A percentile compares a stretch with the other conserved stretches of the same genome.
phyloP scores from a whole-genome alignment of 2,888 invertebrate species.

The Nezara viridula region DNA sequence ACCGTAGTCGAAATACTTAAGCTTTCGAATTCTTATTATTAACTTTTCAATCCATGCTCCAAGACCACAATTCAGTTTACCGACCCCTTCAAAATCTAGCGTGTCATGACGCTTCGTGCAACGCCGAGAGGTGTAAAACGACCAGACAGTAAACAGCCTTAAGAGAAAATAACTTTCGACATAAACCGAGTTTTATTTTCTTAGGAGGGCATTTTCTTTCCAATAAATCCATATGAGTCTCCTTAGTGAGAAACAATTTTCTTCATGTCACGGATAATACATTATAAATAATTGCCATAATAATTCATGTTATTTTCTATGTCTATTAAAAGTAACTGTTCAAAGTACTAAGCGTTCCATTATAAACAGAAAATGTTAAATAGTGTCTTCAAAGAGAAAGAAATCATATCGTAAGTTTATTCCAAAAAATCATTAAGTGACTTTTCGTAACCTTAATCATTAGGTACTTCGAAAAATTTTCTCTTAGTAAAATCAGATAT shows the following conservation, averaged over 20 bases:
- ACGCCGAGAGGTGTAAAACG: not conserved
- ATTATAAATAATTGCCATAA: not conserved
- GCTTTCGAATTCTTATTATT: no score
- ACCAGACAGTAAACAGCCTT: not conserved
- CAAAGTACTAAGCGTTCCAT: no score
- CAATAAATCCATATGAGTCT: not conserved
- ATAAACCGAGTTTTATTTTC: not conserved
- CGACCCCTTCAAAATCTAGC: not conserved
- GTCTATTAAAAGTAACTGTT: not conserved
- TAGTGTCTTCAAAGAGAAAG: no score
- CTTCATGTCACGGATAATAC: not conserved
- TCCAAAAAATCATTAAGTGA: no score
- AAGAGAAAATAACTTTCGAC: conserved; percentile 1
- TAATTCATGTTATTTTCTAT: not conserved
- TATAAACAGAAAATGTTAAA: no score
- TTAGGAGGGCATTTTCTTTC: not conserved
- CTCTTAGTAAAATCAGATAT: no score
- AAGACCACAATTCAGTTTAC: not conserved
- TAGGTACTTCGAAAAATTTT: no score
- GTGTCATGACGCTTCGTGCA: not conserved
- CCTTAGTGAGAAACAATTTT: not conserved
- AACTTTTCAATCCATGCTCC: not conserved
- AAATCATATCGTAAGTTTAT: no score
- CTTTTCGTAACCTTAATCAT: no score
- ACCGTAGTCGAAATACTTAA: no score